These are phyloP conservation scores for Andrena camellia DNA, from an alignment of 2,888 invertebrate genomes.

Conservation along the genomic window DNA sequence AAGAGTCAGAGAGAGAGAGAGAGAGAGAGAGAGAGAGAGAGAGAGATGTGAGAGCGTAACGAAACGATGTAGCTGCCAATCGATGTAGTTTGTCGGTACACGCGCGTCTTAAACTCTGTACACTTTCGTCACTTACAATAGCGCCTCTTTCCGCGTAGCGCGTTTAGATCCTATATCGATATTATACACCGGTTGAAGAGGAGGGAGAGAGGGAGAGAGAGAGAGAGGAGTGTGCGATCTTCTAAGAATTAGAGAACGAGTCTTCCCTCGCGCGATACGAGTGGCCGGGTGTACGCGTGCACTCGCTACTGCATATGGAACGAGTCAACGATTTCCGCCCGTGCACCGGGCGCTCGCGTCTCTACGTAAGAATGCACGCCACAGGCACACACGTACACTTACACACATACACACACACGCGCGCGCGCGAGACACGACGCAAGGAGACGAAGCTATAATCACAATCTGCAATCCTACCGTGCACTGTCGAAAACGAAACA, in stretches of 20 bases:
- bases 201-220: not conserved
- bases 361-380: conserved; percentile 1
- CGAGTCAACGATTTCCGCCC: not conserved
- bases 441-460: conserved; percentile 48
- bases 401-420: conserved; percentile 1
- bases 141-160: conserved; percentile 51
- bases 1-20: not conserved
- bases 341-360: not conserved
- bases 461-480: conserved; percentile 67
- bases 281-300: conserved; percentile 41
- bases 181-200: conserved; percentile 22
- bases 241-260: conserved; percentile 57
- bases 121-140: conserved; percentile 28
- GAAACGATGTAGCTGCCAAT: conserved; percentile 33
- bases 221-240: conserved; percentile 19
- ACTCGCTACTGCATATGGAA: conserved; percentile 7
- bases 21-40: not conserved
- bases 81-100: conserved; percentile 5
- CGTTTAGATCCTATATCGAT: conserved; percentile 51
- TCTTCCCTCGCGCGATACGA: conserved; percentile 68
- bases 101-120: conserved; percentile 21
- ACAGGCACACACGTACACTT: conserved; percentile 13
- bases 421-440: not conserved
- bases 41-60: not conserved
- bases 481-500: conserved; percentile 72